A percentile compares a stretch with the other conserved stretches of the same genome.
phyloP scores from a whole-genome alignment of 2,888 invertebrate species.

The Aphidoletes aphidimyza region DNA sequence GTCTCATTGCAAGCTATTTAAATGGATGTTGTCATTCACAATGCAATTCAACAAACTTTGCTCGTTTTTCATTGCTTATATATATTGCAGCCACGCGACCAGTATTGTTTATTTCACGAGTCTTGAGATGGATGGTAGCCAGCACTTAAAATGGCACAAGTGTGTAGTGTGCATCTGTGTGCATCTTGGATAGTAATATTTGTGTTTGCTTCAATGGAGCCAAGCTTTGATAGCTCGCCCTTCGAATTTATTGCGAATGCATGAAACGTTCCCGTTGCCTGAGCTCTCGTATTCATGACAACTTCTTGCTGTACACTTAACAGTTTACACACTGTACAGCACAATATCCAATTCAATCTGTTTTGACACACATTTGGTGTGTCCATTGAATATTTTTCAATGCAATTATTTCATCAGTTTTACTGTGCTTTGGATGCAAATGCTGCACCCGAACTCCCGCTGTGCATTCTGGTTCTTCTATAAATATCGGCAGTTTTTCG shows the following conservation, averaged over 20 bases:
- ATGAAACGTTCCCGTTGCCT: neutral
- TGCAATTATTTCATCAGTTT: conserved; percentile 33
- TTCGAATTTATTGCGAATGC: conserved; percentile 33
- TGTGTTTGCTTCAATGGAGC: neutral
- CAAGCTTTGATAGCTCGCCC: no score
- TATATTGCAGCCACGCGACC: neutral
- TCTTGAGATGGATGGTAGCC: no score
- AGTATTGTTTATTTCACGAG: conserved; percentile 2
- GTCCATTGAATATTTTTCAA: conserved; percentile 1
- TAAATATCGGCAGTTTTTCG: neutral
- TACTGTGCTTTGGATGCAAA: conserved; percentile 10
- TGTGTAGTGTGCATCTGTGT: neutral
- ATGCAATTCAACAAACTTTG: neutral
- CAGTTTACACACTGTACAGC: no score
- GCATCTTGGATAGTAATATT: neutral
- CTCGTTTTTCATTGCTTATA: no score
- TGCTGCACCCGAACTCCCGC: neutral
- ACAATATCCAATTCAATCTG: neutral
- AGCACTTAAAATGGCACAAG: neutral
- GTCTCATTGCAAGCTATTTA: neutral
- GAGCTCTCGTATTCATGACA: neutral
- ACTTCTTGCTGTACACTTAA: neutral
- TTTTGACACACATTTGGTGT: conserved; percentile 13
- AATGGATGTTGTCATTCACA: neutral
- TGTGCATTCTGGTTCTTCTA: neutral